Conservation (phyloP, 2,888 invertebrate genomes). For the Smittia aterrima region DNA sequence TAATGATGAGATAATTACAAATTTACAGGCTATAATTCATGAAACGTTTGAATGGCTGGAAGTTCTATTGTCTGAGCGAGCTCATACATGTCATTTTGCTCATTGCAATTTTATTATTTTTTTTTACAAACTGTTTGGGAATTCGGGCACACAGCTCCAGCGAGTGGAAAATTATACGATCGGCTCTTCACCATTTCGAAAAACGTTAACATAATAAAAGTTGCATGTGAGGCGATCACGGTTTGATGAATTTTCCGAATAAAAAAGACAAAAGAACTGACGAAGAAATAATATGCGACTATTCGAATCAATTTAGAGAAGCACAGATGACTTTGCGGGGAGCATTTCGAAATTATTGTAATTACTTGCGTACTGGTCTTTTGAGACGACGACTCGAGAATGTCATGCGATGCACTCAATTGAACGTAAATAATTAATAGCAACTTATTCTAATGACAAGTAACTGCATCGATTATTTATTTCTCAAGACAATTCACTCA, state of each 20-base stretch:
- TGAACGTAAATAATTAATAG: conserved; percentile 19
- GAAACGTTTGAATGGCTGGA: background rate
- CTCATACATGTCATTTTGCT: conserved; percentile 1
- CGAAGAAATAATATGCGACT: conserved; percentile 26
- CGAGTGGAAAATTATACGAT: conserved; percentile 38
- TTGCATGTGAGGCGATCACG: conserved; percentile 30
- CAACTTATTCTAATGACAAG: background rate
- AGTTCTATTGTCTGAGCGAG: background rate
- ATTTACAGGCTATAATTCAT: conserved; percentile 1
- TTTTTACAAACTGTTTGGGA: conserved; percentile 29
- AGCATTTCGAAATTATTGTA: conserved; percentile 30
- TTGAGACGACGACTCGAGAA: background rate
- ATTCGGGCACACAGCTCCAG: conserved; percentile 35
- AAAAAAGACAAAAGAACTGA: background rate
- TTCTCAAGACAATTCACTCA: too few species aligned
- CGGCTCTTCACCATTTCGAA: conserved; percentile 12
- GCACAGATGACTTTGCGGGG: conserved; percentile 5
- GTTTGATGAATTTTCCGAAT: conserved; percentile 30
- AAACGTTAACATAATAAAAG: conserved; percentile 28
- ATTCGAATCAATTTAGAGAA: conserved; percentile 17
- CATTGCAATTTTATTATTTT: background rate
- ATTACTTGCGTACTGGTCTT: conserved; percentile 28
- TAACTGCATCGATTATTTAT: conserved; percentile 1
- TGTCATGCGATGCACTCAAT: conserved; percentile 24
- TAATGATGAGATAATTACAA: conserved; percentile 34